Conservation (phyloP, 2,113 vertebrate genomes). For the Ploceus nigricollis region DNA sequence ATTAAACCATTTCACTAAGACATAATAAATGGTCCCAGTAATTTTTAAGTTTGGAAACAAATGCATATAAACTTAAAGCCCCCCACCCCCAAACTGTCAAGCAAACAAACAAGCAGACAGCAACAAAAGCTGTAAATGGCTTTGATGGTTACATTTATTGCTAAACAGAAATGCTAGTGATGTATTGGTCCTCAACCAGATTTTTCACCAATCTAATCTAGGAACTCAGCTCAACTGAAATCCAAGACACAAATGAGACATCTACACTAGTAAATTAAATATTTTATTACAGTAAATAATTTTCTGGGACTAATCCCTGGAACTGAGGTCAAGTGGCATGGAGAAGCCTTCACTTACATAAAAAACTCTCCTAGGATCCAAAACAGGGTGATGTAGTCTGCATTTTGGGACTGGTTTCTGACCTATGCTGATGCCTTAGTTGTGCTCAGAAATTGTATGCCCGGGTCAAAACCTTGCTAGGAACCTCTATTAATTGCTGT, state of each 20-base stretch:
- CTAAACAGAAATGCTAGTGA: not conserved
- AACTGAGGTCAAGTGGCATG: not conserved
- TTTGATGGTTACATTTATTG: not conserved
- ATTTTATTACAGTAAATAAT: slow-evolving; percentile 44
- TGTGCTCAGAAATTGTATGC: not conserved
- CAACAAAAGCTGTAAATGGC: not conserved
- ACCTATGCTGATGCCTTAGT: not conserved
- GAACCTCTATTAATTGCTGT: not conserved
- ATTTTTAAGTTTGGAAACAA: not conserved
- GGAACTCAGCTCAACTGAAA: not conserved
- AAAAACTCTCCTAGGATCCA: not conserved
- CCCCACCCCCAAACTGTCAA: not conserved
- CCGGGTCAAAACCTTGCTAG: not conserved
- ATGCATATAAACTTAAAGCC: not conserved
- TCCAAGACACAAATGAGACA: not conserved
- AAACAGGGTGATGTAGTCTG: not conserved
- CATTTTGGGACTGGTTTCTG: not conserved
- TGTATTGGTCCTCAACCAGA: not conserved
- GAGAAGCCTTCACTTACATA: not conserved
- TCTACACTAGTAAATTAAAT: not conserved
- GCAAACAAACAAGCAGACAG: not conserved
- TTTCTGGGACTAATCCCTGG: not conserved
- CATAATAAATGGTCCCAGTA: not conserved
- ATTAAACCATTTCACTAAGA: not conserved
- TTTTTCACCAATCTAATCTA: not conserved